A percentile compares a stretch with the other conserved stretches of the same genome.
Conservation (phyloP, 2,888 invertebrate genomes). For the Trissoscelio sp. region DNA sequence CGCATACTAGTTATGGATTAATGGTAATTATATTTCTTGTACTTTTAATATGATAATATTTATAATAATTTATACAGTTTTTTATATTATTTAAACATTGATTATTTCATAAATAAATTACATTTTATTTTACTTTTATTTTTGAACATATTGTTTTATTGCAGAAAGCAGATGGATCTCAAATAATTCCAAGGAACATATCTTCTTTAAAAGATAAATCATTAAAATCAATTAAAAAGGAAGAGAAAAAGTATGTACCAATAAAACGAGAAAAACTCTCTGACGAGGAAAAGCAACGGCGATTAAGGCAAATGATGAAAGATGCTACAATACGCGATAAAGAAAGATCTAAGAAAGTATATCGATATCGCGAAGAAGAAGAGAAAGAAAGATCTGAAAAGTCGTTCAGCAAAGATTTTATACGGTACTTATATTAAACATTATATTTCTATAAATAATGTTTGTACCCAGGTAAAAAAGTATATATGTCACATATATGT, state of each 20-base stretch:
- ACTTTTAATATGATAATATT: background rate
- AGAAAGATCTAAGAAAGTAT: constrained; percentile 87
- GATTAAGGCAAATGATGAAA: constrained; percentile 91
- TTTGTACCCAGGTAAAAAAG: too few relatives aligned
- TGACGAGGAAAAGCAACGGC: constrained; percentile 88
- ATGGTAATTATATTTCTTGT: constrained; percentile 68
- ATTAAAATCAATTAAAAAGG: constrained; percentile 54
- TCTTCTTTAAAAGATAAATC: constrained; percentile 49
- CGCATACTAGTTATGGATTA: constrained; percentile 71
- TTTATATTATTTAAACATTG: background rate
- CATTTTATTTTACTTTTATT: background rate
- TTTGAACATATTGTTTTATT: too few relatives aligned
- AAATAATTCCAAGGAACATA: constrained; percentile 64
- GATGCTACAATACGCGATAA: constrained; percentile 90
- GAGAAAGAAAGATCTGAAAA: constrained; percentile 84
- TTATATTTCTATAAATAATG: too few relatives aligned
- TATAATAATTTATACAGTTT: background rate
- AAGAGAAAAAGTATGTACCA: constrained; percentile 75
- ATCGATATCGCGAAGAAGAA: constrained; percentile 86
- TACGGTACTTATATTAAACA: constrained; percentile 80
- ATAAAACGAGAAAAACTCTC: constrained; percentile 83
- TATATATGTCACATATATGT: too few relatives aligned
- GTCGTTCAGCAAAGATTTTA: constrained; percentile 84
- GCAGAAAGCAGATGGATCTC: constrained; percentile 76
- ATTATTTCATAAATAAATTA: background rate